Percentiles rank a stretch among this genome's conserved stretches.
These are phyloP conservation scores for Sitophilus oryzae DNA, from an alignment of 1,140 invertebrate species.

Conservation along the genomic window DNA sequence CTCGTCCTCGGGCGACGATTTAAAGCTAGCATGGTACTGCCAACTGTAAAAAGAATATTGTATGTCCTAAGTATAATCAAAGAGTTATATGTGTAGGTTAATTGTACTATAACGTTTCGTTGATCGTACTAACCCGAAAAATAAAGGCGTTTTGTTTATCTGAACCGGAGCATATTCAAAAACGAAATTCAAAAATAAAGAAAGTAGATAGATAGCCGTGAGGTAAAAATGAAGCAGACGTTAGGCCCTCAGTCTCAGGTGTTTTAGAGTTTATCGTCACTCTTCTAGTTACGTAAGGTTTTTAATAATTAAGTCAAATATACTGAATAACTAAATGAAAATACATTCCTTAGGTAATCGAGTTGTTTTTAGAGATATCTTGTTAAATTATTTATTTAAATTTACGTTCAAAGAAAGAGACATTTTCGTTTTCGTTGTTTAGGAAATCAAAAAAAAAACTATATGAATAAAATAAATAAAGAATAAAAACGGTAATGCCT, in stretches of 20 bases:
- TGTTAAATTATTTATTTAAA: slow-evolving; percentile 9
- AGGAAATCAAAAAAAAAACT: background rate
- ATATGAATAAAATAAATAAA: background rate
- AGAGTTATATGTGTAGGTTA: slow-evolving; percentile 39
- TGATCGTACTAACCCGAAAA: slow-evolving; percentile 35
- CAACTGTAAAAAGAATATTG: slow-evolving; percentile 43
- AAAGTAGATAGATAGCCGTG: slow-evolving; percentile 27
- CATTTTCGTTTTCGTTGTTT: slow-evolving; percentile 4
- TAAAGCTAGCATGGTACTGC: slow-evolving; percentile 43
- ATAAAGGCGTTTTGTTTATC: slow-evolving; percentile 29
- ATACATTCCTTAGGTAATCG: slow-evolving; percentile 31
- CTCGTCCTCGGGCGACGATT: slow-evolving; percentile 34
- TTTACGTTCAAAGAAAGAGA: background rate
- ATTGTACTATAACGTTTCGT: slow-evolving; percentile 35
- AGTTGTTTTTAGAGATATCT: background rate
- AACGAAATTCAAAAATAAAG: background rate
- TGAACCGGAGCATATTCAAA: slow-evolving; percentile 15
- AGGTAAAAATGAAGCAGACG: slow-evolving; percentile 31
- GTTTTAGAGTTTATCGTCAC: slow-evolving; percentile 36
- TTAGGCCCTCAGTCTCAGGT: slow-evolving; percentile 42
- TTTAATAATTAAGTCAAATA: background rate
- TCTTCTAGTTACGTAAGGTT: slow-evolving; percentile 26
- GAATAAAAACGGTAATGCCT: slow-evolving; percentile 31
- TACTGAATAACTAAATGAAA: slow-evolving; percentile 23
- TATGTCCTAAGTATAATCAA: slow-evolving; percentile 36